Evolutionary conservation across 1,140 invertebrate species (phyloP), one percentile per base, ranked within the genome.

Genomic region (Atta cephalotes): DNA sequence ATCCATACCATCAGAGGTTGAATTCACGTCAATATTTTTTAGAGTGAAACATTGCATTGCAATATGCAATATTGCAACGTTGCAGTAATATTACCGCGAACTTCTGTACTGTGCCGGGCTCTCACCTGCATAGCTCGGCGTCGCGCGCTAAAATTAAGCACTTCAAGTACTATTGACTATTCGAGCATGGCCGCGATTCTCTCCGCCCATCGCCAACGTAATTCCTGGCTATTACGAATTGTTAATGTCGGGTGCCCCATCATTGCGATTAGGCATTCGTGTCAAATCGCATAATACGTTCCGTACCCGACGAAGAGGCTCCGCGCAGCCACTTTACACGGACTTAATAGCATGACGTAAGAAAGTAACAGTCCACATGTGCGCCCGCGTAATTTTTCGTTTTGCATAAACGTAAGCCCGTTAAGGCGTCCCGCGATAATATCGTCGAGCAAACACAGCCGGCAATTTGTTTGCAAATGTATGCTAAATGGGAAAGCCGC

Each of bases 161-260:
- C 79, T 81, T 81, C 79, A 81, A 80, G 53, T 68, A 71, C 21
- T 81, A 71, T 81, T 45, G 79, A 81, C 79, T 71, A 71, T 81
- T 81, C 21, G 79, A 81, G 66, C 79, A 65, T 14, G 78, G 65
- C 51, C 65, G 49, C 78, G 31, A 51, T 21, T 45, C 12, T 71
- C 53, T 45, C 72, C 76, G 39, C 76, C 60, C 58, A 63, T 71
- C 49, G 78, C 65, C 79, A 65, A 81, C 9, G 51, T 81, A 81
- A 71, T 81, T 81, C 65, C 79, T 39, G 66, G 66, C 79, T 71
- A 81, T 81, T 81, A 81, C 66, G 65, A 81, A 81, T 81, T 81
- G 79, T 81, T 81, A 81, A 81, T 65, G 79, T 81, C 79, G 79
- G 51, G 65, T 58, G 79, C 65, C 79, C 53, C 35, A 56, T 81